Percentiles rank a stretch among this genome's conserved stretches.
Evolutionary conservation across 1,140 invertebrate genomes (phyloP).

Genomic region (Nomia melanderi): DNA sequence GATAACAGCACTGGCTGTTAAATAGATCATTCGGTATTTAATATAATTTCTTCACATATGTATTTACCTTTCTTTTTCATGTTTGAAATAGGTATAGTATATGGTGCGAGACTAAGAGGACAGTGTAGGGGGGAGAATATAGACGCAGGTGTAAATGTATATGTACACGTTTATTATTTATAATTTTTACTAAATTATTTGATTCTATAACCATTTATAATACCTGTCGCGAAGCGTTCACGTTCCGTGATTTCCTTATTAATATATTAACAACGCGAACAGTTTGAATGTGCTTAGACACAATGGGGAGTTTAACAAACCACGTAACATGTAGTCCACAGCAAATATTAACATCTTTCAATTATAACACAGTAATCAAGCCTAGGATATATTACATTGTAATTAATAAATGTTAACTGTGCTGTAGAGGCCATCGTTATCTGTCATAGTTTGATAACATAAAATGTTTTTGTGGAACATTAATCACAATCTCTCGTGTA

Average conservation of each 20-base stretch:
- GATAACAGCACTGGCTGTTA: not conserved
- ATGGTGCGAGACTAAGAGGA: not conserved
- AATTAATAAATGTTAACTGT: conserved; percentile 16
- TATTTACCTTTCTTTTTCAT: no score
- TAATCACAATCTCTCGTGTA: not conserved
- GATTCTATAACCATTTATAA: conserved; percentile 26
- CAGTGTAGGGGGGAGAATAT: not conserved
- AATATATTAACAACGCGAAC: conserved; percentile 35
- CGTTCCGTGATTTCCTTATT: conserved; percentile 2
- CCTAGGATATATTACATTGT: conserved; percentile 4
- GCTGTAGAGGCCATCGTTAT: not conserved
- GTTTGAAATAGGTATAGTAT: not conserved
- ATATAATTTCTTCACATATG: not conserved
- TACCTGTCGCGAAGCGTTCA: conserved; percentile 18
- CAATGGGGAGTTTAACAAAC: conserved; percentile 12
- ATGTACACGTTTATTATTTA: conserved; percentile 51
- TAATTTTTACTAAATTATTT: conserved; percentile 40
- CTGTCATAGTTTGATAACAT: conserved; percentile 1
- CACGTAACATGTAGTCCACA: not conserved
- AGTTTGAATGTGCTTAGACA: conserved; percentile 39
- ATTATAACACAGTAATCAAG: conserved; percentile 5
- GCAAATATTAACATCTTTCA: conserved; percentile 21
- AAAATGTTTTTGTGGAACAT: not conserved
- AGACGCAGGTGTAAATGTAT: conserved; percentile 14
- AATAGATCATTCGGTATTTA: not conserved